Evolutionary conservation across 2,113 vertebrate species (phyloP).

Genomic region (Leucoraja erinaceus): DNA sequence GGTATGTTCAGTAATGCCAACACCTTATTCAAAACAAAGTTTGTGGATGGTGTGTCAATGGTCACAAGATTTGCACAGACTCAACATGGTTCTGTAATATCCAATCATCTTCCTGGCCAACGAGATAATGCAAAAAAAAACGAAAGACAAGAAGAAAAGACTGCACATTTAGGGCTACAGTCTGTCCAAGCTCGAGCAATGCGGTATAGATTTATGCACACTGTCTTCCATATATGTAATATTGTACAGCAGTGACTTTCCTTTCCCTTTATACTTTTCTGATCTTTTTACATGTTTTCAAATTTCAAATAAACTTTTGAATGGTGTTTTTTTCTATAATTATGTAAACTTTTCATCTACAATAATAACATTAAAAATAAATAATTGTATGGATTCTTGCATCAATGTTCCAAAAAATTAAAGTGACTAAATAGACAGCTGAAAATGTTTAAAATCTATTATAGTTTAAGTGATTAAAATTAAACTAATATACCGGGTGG

Average conservation of each 20-base stretch:
- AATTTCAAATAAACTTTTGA: conserved; percentile 25
- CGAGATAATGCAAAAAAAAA: conserved; percentile 55
- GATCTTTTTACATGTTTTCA: not conserved
- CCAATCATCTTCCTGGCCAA: not conserved
- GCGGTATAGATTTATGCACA: not conserved
- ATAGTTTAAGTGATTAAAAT: not conserved
- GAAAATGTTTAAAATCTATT: not conserved
- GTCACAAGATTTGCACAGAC: conserved; percentile 65
- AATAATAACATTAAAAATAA: not conserved
- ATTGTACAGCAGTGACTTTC: not conserved
- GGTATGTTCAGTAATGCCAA: conserved; percentile 98
- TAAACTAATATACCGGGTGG: not conserved
- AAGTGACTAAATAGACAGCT: not conserved
- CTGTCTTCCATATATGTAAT: conserved; percentile 6
- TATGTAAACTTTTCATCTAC: not conserved
- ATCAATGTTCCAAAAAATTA: not conserved
- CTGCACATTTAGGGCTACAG: conserved; percentile 42
- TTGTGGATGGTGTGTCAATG: conserved; percentile 83
- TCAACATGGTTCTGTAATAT: conserved; percentile 48
- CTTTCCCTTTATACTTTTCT: not conserved
- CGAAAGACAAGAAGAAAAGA: conserved; percentile 50
- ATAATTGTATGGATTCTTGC: not conserved
- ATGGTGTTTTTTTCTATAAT: not conserved
- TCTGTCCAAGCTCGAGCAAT: no score
- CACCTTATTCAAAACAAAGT: conserved; percentile 86